Percentiles rank a stretch among this genome's conserved stretches.
phyloP scores from a whole-genome alignment of 2,113 vertebrate species.

The Mustela lutreola region DNA sequence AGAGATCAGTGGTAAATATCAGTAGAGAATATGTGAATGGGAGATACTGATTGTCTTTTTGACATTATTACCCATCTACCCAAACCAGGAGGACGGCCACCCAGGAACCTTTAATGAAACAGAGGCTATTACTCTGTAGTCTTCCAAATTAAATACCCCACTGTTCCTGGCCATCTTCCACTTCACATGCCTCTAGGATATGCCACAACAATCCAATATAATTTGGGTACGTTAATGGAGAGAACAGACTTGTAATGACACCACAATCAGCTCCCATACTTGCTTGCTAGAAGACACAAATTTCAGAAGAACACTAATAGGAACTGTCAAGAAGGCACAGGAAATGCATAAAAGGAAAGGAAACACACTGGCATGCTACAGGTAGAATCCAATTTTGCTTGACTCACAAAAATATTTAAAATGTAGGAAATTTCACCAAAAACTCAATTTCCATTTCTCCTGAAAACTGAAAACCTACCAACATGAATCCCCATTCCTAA shows the following conservation, averaged over 20 bases:
- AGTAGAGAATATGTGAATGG: neutral
- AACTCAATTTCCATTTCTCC: neutral
- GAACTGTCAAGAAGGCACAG: neutral
- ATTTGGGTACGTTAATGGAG: neutral
- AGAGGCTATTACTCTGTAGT: neutral
- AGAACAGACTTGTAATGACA: neutral
- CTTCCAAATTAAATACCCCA: neutral
- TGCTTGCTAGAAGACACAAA: neutral
- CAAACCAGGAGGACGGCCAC: neutral
- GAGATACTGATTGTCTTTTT: neutral
- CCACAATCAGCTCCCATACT: neutral
- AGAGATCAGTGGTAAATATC: neutral
- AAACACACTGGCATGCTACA: neutral
- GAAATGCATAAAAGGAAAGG: neutral
- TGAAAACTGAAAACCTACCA: slow-evolving; percentile 28
- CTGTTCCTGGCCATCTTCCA: neutral
- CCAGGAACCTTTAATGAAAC: neutral
- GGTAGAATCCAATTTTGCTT: neutral
- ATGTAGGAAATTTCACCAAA: neutral
- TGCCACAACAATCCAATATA: neutral
- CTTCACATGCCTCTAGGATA: neutral
- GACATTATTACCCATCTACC: neutral
- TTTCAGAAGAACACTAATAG: neutral
- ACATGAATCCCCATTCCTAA: neutral
- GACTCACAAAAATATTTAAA: slow-evolving; percentile 8